A percentile compares a stretch with the other conserved stretches of the same genome.
Conservation (phyloP, 2,888 invertebrate genomes). For the Phyto melanocephala region DNA sequence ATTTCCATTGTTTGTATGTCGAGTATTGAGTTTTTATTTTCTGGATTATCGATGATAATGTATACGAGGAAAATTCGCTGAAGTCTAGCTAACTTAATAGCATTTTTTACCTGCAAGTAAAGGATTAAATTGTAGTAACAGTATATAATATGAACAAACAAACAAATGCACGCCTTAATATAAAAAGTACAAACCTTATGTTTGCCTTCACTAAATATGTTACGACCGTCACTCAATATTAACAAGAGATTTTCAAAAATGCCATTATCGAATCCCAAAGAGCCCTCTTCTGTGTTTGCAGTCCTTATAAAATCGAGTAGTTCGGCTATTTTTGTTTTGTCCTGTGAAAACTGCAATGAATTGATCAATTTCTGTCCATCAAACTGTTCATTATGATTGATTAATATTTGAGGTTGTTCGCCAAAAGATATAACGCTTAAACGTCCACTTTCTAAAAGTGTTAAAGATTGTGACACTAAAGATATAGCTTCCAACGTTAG, state of each 20-base stretch:
- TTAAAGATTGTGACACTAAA: conserved; percentile 92
- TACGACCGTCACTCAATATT: conserved; percentile 96
- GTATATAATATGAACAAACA: no score
- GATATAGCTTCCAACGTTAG: conserved; percentile 97
- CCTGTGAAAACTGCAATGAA: conserved; percentile 92
- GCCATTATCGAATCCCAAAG: conserved; percentile 77
- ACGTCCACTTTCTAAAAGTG: conserved; percentile 95
- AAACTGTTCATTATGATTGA: conserved; percentile 89
- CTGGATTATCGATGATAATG: conserved; percentile 96
- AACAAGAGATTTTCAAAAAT: conserved; percentile 84
- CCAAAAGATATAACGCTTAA: conserved; percentile 95
- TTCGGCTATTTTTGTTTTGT: conserved; percentile 91
- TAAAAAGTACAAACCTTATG: conserved; percentile 81
- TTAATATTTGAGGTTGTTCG: conserved; percentile 90
- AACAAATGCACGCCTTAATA: no score
- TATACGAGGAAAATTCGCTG: conserved; percentile 95
- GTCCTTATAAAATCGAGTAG: conserved; percentile 89
- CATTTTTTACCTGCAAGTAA: conserved; percentile 82
- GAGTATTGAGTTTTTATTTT: conserved; percentile 94
- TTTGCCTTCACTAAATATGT: conserved; percentile 93
- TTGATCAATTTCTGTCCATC: conserved; percentile 91
- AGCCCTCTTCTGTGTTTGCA: conserved; percentile 80
- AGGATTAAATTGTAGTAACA: background rate
- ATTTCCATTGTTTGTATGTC: conserved; percentile 87
- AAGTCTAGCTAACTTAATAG: conserved; percentile 89